These are phyloP conservation scores for Campoplex nolae DNA, from an alignment of 2,888 invertebrate genomes.

Conservation along the genomic window DNA sequence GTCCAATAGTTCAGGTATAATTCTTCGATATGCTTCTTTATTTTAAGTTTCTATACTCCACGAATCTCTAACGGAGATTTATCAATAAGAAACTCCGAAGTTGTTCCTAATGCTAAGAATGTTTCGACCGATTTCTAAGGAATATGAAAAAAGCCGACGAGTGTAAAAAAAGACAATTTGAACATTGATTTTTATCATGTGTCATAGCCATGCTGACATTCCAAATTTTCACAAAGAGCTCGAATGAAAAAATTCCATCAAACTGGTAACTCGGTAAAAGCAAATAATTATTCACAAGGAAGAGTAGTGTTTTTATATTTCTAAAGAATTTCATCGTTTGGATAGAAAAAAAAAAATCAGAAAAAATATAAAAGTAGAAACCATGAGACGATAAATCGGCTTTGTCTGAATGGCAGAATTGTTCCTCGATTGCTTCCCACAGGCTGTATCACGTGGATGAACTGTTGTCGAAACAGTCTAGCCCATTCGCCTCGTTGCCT, in stretches of 20 bases:
- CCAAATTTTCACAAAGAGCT: background rate
- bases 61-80: background rate
- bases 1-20: background rate
- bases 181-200: background rate
- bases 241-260: background rate
- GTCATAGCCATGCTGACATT: background rate
- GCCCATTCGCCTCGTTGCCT: conserved; percentile 42
- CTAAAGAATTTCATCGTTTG: background rate
- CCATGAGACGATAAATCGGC: conserved; percentile 27
- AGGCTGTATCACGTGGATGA: conserved; percentile 19
- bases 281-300: background rate
- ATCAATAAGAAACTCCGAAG: too few relatives aligned
- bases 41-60: background rate
- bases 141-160: background rate
- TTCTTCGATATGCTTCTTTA: background rate
- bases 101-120: too few relatives aligned
- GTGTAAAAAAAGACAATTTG: too few relatives aligned
- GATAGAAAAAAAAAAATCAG: background rate
- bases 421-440: conserved; percentile 45
- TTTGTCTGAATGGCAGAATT: conserved; percentile 49
- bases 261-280: background rate
- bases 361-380: conserved; percentile 1
- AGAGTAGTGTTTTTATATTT: background rate
- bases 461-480: conserved; percentile 49
- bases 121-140: too few relatives aligned